Conservation (phyloP, 1,140 invertebrate species). For the Wasmannia auropunctata region DNA sequence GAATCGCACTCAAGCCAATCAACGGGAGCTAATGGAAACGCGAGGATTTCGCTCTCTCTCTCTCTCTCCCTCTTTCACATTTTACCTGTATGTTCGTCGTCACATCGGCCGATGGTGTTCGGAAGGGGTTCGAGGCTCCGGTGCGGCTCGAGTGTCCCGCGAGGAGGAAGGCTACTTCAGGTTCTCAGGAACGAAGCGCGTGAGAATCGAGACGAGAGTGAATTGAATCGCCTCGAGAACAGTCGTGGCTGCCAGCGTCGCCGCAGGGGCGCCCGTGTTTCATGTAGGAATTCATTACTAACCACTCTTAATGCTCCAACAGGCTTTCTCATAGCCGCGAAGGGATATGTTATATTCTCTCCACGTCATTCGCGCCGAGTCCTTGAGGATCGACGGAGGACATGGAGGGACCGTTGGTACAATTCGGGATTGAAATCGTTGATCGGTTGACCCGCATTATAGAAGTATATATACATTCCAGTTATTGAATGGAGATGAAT, state of each 20-base stretch:
- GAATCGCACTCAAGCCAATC: slow-evolving; percentile 71
- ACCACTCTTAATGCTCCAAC: slow-evolving; percentile 52
- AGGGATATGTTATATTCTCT: slow-evolving; percentile 56
- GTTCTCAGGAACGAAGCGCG: slow-evolving; percentile 52
- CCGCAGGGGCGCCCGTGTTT: slow-evolving; percentile 61
- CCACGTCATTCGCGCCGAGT: background rate
- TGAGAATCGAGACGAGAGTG: slow-evolving; percentile 71
- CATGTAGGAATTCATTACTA: slow-evolving; percentile 67
- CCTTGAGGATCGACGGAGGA: slow-evolving; percentile 27
- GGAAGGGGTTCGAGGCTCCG: slow-evolving; percentile 28
- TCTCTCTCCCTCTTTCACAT: slow-evolving; percentile 1
- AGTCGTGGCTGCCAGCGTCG: slow-evolving; percentile 53
- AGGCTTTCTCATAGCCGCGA: slow-evolving; percentile 58
- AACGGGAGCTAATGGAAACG: slow-evolving; percentile 62
- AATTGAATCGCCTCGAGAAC: slow-evolving; percentile 62
- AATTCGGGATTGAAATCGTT: slow-evolving; percentile 1
- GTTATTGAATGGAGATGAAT: background rate
- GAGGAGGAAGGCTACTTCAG: slow-evolving; percentile 66
- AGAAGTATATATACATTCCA: background rate
- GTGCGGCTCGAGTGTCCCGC: slow-evolving; percentile 59
- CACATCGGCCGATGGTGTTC: slow-evolving; percentile 50
- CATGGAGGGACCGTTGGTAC: slow-evolving; percentile 18
- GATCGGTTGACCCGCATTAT: background rate
- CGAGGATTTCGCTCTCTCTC: background rate
- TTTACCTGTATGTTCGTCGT: slow-evolving; percentile 66